Evolutionary conservation across 1,140 invertebrate genomes (phyloP).

Genomic region (Tribolium madens): DNA sequence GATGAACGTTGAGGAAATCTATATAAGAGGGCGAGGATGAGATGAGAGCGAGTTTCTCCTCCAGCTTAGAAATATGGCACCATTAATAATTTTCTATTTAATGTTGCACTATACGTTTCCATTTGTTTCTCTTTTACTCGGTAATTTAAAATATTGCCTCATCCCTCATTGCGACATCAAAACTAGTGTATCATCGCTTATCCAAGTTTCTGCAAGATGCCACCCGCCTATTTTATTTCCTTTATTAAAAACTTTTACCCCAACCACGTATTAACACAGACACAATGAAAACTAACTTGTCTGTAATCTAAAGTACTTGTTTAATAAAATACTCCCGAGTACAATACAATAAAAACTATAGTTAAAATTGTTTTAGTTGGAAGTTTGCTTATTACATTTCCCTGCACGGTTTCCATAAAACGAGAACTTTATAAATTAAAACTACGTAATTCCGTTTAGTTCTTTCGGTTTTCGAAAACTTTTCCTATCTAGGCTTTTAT

Average conservation of each 20-base stretch:
- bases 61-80: conserved; percentile 60
- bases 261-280: conserved; percentile 27
- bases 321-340: conserved; percentile 51
- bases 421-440: conserved; percentile 51
- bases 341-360: conserved; percentile 54
- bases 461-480: conserved; percentile 9
- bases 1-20: conserved; percentile 49
- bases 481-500: neutral
- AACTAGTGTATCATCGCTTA: neutral
- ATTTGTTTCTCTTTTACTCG: conserved; percentile 55
- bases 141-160: conserved; percentile 56
- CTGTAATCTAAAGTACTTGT: conserved; percentile 48
- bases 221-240: conserved; percentile 13
- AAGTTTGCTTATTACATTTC: conserved; percentile 55
- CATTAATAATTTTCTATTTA: conserved; percentile 63
- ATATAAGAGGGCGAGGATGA: conserved; percentile 42
- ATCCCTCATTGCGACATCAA: conserved; percentile 22
- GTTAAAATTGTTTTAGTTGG: conserved; percentile 51
- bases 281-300: conserved; percentile 49
- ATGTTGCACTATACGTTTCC: conserved; percentile 61
- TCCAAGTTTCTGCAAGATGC: neutral
- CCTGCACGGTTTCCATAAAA: conserved; percentile 49
- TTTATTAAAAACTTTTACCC: neutral
- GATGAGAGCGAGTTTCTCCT: conserved; percentile 57
- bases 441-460: conserved; percentile 40